Evolutionary conservation across 2,113 vertebrate species (phyloP), one percentile per base, ranked within the genome.

Genomic region (Gyps fulvus): DNA sequence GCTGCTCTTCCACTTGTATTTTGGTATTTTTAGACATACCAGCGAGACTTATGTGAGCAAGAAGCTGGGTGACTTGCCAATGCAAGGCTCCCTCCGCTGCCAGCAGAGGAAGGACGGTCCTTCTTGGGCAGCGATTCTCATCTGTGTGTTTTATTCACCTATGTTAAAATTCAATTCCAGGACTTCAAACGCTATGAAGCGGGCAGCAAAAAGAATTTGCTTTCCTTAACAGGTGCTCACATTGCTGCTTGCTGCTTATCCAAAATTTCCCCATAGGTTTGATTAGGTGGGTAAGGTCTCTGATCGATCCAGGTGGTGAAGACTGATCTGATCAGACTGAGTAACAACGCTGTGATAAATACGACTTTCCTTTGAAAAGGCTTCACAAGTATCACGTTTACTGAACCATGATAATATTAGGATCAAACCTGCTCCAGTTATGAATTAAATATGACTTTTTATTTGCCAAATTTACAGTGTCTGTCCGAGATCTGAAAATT

Each of bases 241-340:
- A 2, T 10, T 29, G 21, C 47, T 47, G 52, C 21, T 34, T 11
- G 10, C 50, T 26, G 47, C 45, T 6, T 1, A 8, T 1, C 61
- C 40, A 5, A 16, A 16, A 27, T 29, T 42, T 38, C 55, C 23
- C 23, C 17, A 1, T 0, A 7, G 42, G 16, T 20, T 36, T n/a
- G 62, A 11, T 36, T 47, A 80, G 11, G 42, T 14, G 34, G 20
- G 16, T 8, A 12, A 72, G 36, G 57, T 8, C 32, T 57, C 67
- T 36, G 82, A 7, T 8, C 1, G 2, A 43, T 54, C 4, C 14
- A 6, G 26, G 20, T 17, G 31, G 32, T 18, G 16, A 70, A 32
- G 54, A 7, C 2, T 2, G 1, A 1, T 29, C 89, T 42, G 57
- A 29, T 16, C 38, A n/a, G 55, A 36, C 20, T 1, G 8, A n/a